Conservation (phyloP, 2,797 vertebrate species). For the Nyctibius grandis region DNA sequence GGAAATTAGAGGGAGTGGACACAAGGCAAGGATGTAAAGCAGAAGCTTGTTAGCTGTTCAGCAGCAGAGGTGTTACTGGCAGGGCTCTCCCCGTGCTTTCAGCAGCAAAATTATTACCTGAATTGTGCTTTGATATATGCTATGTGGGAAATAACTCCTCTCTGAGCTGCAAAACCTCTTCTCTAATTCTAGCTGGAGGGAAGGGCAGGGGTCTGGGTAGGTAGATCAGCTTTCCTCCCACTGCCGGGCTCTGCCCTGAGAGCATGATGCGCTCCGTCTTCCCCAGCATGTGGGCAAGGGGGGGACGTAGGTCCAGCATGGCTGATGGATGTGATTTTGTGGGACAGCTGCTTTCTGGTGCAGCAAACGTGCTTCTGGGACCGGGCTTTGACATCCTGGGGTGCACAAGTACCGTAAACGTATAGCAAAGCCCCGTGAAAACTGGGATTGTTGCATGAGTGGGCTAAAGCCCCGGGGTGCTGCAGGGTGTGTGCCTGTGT, state of each 20-base stretch:
- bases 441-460: neutral
- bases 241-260: fast-evolving
- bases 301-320: neutral
- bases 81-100: neutral
- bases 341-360: neutral
- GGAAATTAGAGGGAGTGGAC: neutral
- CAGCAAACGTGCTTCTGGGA: neutral
- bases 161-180: neutral
- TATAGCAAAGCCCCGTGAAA: constrained; percentile 12
- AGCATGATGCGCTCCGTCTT: neutral
- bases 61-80: neutral
- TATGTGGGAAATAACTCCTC: neutral
- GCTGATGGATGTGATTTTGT: neutral
- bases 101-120: neutral
- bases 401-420: neutral
- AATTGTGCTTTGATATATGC: neutral
- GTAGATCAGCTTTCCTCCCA: neutral
- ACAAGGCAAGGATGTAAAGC: neutral
- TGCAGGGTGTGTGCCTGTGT: neutral
- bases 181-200: neutral
- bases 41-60: neutral
- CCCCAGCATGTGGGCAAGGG: fast-evolving
- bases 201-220: neutral
- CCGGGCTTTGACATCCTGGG: neutral
- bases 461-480: neutral